Conservation (phyloP, 2,888 invertebrate species). For the Lasioglossum marginatum region DNA sequence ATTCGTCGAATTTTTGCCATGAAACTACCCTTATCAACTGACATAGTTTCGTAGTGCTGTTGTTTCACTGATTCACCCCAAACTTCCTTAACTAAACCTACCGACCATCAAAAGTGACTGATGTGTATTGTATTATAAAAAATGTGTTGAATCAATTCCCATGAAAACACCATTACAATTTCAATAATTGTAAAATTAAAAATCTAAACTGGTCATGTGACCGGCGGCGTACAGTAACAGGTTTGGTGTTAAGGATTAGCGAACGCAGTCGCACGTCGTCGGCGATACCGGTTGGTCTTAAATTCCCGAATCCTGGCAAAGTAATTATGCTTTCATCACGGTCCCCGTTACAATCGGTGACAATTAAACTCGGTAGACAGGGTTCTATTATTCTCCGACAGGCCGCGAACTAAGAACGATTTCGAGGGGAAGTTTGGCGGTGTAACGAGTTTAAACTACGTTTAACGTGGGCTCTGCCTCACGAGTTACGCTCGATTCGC, state of each 20-base stretch:
- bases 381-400: slow-evolving; percentile 59
- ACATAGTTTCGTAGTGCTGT: neutral
- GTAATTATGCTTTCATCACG: slow-evolving; percentile 63
- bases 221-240: too few relatives aligned
- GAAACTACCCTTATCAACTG: slow-evolving; percentile 28
- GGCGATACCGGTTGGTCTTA: slow-evolving; percentile 57
- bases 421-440: slow-evolving; percentile 61
- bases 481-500: slow-evolving; percentile 59
- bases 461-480: slow-evolving; percentile 54
- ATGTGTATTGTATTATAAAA: too few relatives aligned
- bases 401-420: slow-evolving; percentile 46
- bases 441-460: slow-evolving; percentile 59
- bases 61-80: neutral
- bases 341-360: slow-evolving; percentile 52
- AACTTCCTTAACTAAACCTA: neutral
- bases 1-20: slow-evolving; percentile 36
- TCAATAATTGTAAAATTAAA: too few relatives aligned
- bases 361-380: slow-evolving; percentile 64
- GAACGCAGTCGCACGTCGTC: neutral
- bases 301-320: slow-evolving; percentile 58
- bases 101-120: too few relatives aligned
- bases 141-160: too few relatives aligned
- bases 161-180: too few relatives aligned
- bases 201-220: too few relatives aligned
- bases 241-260: too few relatives aligned